Evolutionary conservation across 2,797 vertebrate genomes (phyloP).

Genomic region (Characodon lateralis): DNA sequence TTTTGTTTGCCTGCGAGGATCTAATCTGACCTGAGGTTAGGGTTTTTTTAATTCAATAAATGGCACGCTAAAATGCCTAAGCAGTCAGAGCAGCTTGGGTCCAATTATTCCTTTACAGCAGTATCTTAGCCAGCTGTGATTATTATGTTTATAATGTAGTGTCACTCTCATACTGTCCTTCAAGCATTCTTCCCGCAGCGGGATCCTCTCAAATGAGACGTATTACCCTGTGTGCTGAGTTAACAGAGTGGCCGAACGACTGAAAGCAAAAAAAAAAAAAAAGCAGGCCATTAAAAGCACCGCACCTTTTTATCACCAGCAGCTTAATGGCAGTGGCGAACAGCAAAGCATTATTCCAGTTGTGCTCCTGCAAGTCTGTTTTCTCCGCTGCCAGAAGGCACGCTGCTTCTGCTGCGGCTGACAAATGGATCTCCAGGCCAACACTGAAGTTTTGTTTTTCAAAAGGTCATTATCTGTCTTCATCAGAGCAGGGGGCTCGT

Average conservation of each 20-base stretch:
- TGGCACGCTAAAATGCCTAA: constrained; percentile 65
- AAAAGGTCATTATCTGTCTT: constrained; percentile 71
- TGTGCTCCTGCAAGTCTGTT: constrained; percentile 40
- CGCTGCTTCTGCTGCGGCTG: constrained; percentile 40
- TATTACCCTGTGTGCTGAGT: constrained; percentile 71
- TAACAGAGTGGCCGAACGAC: constrained; percentile 68
- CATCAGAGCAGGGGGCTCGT: constrained; percentile 38
- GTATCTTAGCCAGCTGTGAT: constrained; percentile 76
- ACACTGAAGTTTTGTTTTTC: constrained; percentile 60
- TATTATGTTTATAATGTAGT: constrained; percentile 78
- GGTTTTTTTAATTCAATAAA: constrained; percentile 59
- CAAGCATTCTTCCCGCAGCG: constrained; percentile 67
- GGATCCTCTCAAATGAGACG: constrained; percentile 75
- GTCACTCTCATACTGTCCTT: constrained; percentile 75
- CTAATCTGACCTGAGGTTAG: constrained; percentile 60
- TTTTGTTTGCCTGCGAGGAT: constrained; percentile 29
- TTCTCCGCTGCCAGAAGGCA: constrained; percentile 41
- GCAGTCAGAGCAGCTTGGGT: constrained; percentile 74
- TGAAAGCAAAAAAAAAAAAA: constrained; percentile 25
- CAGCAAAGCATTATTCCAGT: constrained; percentile 66
- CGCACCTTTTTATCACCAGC: constrained; percentile 75
- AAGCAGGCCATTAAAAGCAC: constrained; percentile 69
- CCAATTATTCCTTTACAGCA: constrained; percentile 76
- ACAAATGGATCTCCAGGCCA: constrained; percentile 62
- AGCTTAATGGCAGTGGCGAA: constrained; percentile 69